phyloP scores from a whole-genome alignment of 2,888 invertebrate genomes.

The Aphelenchoides bicaudatus region DNA sequence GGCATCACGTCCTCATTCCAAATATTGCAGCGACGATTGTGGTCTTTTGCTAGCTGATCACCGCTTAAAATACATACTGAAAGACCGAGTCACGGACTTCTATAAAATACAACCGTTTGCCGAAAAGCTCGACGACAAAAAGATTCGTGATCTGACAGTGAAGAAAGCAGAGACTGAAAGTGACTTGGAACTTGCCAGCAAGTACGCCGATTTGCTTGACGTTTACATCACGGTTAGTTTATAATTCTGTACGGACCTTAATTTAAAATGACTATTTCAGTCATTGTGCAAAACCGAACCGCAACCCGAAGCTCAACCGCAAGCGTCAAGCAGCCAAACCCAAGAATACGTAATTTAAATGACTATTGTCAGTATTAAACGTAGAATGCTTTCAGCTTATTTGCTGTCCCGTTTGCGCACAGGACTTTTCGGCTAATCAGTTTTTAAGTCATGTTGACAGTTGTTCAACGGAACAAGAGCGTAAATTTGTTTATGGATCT shows the following conservation, averaged over 20 bases:
- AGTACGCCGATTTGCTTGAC: slow-evolving; percentile 7
- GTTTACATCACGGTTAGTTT: slow-evolving; percentile 11
- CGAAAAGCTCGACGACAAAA: neutral
- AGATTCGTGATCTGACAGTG: slow-evolving; percentile 14
- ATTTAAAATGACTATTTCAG: no score
- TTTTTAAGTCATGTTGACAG: slow-evolving; percentile 45
- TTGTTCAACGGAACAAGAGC: slow-evolving; percentile 47
- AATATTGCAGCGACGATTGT: slow-evolving; percentile 41
- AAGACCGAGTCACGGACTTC: slow-evolving; percentile 28
- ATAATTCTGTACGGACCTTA: no score
- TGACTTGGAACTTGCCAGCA: neutral
- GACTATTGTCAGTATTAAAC: neutral
- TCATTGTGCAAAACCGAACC: neutral
- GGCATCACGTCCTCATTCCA: slow-evolving; percentile 68
- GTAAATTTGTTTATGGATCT: slow-evolving; percentile 43
- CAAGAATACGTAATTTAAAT: slow-evolving; percentile 11
- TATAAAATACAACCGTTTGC: slow-evolving; percentile 20
- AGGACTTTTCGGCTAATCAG: slow-evolving; percentile 23
- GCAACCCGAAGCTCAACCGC: no score
- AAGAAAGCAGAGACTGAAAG: slow-evolving; percentile 10
- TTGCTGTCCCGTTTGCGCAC: slow-evolving; percentile 33
- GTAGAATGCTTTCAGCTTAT: neutral
- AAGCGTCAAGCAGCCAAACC: slow-evolving; percentile 22
- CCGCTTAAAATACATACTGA: slow-evolving; percentile 26
- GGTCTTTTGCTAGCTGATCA: slow-evolving; percentile 35